These are phyloP conservation scores for Limanda limanda DNA, from an alignment of 2,113 vertebrate genomes.

Conservation along the genomic window DNA sequence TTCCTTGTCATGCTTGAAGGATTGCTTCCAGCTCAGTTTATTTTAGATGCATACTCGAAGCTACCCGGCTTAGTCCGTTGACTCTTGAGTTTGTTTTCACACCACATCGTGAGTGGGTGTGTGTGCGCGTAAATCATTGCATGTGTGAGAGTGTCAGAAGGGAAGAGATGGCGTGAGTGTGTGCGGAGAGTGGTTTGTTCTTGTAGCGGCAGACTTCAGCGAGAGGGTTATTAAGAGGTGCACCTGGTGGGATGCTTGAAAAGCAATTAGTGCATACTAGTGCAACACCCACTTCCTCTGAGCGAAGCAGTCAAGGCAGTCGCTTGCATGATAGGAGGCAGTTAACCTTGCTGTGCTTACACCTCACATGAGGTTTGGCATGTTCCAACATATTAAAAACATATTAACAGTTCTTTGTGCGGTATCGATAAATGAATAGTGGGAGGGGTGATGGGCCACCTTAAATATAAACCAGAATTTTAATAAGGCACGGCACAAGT, in stretches of 20 bases:
- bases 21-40: constrained; percentile 84
- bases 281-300: constrained; percentile 51
- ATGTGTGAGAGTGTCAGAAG: constrained; percentile 30
- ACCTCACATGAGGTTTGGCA: constrained; percentile 53
- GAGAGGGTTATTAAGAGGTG: constrained; percentile 46
- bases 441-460: constrained; percentile 53
- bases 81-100: constrained; percentile 79
- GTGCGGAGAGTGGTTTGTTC: constrained; percentile 17
- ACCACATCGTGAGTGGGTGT: constrained; percentile 31
- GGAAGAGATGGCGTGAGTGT: neutral
- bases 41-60: constrained; percentile 81
- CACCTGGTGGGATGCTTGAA: constrained; percentile 64
- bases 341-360: constrained; percentile 71
- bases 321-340: constrained; percentile 78
- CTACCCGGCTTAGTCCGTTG: constrained; percentile 85
- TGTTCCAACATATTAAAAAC: constrained; percentile 55
- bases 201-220: constrained; percentile 31
- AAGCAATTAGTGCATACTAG: constrained; percentile 62
- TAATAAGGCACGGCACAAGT: constrained; percentile 48
- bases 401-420: constrained; percentile 59
- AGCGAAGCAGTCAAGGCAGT: constrained; percentile 41
- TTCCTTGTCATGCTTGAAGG: constrained; percentile 77
- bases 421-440: constrained; percentile 63
- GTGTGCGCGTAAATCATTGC: constrained; percentile 49
- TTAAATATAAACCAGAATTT: constrained; percentile 67